A percentile compares a stretch with the other conserved stretches of the same genome.
These are phyloP conservation scores for Phocoena sinus DNA, from an alignment of 2,113 vertebrate genomes.

Conservation along the genomic window DNA sequence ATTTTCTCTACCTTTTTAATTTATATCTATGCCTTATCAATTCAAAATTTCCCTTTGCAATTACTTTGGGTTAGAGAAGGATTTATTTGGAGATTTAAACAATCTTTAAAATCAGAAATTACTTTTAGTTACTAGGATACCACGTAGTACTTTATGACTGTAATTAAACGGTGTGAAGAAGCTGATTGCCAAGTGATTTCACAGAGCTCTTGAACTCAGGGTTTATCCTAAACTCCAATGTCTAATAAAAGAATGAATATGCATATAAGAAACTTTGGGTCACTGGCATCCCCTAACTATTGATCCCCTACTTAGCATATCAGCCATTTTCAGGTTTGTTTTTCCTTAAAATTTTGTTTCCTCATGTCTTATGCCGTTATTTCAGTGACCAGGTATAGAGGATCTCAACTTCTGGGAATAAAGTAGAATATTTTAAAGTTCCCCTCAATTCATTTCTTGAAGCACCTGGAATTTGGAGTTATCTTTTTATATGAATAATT, in stretches of 20 bases:
- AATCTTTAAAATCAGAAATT: neutral
- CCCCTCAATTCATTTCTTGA: neutral
- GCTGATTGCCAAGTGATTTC: neutral
- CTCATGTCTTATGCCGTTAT: neutral
- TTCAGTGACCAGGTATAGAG: neutral
- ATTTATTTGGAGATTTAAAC: neutral
- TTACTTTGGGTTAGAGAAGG: neutral
- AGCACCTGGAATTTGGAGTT: neutral
- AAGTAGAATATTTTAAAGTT: neutral
- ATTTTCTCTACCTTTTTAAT: neutral
- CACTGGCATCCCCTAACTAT: neutral
- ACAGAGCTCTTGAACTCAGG: neutral
- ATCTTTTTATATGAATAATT: neutral
- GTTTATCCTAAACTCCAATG: neutral
- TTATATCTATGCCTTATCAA: neutral
- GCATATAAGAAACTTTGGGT: neutral
- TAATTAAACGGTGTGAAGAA: neutral
- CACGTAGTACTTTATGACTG: neutral
- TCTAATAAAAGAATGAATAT: neutral
- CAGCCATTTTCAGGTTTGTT: neutral
- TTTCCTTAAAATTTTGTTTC: neutral
- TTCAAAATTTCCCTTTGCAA: neutral
- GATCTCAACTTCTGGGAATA: neutral
- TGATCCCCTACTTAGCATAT: neutral
- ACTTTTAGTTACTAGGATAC: neutral